These are phyloP conservation scores for Pseudoatta argentina DNA, from an alignment of 1,140 invertebrate species.

Conservation along the genomic window DNA sequence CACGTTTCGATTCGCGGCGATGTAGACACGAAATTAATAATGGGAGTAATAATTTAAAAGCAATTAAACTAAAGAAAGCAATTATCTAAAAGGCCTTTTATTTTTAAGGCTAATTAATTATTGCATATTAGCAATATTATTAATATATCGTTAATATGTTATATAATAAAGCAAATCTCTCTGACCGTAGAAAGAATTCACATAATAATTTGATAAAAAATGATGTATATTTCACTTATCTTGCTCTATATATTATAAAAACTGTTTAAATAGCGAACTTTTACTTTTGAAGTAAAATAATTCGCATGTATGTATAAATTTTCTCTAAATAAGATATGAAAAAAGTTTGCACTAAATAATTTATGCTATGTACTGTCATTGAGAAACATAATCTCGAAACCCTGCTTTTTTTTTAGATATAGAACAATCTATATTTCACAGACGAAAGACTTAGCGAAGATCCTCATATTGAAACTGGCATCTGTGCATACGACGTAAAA, in stretches of 20 bases:
- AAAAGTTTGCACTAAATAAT: constrained; percentile 16
- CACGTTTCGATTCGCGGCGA: constrained; percentile 13
- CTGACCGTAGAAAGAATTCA: background rate
- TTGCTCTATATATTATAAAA: background rate
- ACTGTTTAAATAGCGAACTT: background rate
- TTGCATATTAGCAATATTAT: constrained; percentile 7
- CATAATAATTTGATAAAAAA: background rate
- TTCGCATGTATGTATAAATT: background rate
- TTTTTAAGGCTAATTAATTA: constrained; percentile 9
- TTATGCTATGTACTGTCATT: background rate
- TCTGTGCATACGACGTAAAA: constrained; percentile 54
- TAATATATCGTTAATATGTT: constrained; percentile 5
- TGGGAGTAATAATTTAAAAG: background rate
- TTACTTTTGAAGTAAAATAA: background rate
- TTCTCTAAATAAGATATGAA: background rate
- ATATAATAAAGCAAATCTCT: background rate
- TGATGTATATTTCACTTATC: too few relatives aligned
- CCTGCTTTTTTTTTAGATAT: background rate
- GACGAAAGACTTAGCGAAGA: constrained; percentile 32
- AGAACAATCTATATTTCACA: constrained; percentile 44
- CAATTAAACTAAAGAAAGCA: background rate
- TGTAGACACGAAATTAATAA: background rate
- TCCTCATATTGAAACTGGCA: constrained; percentile 48
- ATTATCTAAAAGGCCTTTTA: constrained; percentile 37
- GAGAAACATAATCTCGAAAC: background rate